Conservation (phyloP, 2,888 invertebrate genomes). For the Caenorhabditis sp. region DNA sequence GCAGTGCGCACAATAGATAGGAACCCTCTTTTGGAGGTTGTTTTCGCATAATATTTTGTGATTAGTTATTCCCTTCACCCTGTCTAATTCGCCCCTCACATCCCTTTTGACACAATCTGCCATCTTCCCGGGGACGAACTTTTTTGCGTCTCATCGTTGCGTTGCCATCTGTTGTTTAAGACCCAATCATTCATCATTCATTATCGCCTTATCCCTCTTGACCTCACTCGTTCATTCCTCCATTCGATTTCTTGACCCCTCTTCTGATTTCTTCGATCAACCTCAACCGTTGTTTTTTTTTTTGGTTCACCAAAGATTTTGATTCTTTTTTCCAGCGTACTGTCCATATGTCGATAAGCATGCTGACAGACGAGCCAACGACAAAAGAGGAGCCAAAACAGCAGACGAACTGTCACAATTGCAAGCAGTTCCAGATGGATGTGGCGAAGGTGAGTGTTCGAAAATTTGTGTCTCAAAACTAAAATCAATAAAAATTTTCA, state of each 20-base stretch:
- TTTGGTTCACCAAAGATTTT: no score
- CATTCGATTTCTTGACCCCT: slow-evolving; percentile 13
- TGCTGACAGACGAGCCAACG: slow-evolving; percentile 24
- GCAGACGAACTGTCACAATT: slow-evolving; percentile 14
- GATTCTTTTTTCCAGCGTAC: slow-evolving; percentile 6
- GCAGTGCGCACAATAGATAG: no score
- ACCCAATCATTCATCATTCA: neutral
- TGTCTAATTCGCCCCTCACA: no score
- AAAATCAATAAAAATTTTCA: no score
- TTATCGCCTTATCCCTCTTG: slow-evolving; percentile 12
- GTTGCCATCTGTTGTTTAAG: neutral
- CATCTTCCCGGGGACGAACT: no score
- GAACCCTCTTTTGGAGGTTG: no score
- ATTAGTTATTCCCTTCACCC: no score
- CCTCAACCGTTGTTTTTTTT: no score
- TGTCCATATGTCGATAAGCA: slow-evolving; percentile 44
- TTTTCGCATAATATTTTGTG: no score
- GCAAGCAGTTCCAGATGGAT: slow-evolving; percentile 28
- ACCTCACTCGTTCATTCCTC: neutral
- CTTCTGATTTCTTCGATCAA: slow-evolving; percentile 1
- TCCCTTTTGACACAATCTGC: no score
- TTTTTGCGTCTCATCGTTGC: no score
- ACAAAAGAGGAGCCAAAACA: slow-evolving; percentile 6
- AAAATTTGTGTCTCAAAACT: no score
- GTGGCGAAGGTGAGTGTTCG: slow-evolving; percentile 22